These are phyloP conservation scores for Aplochiton taeniatus DNA, from an alignment of 2,797 vertebrate species.

Conservation along the genomic window DNA sequence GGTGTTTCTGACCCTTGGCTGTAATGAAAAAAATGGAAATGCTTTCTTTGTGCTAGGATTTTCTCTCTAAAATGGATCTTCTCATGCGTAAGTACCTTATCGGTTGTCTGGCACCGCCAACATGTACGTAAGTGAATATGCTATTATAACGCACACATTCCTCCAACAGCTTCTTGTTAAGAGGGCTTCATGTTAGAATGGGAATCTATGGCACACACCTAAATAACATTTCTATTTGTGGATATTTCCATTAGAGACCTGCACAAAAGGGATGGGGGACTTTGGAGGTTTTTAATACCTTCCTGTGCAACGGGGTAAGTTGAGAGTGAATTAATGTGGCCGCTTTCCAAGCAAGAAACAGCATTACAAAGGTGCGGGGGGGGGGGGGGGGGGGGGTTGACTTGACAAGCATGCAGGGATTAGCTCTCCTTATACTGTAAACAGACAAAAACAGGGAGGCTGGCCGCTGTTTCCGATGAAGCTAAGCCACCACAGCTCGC, in stretches of 20 bases:
- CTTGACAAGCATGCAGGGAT: conserved; percentile 58
- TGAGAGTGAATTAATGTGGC: conserved; percentile 61
- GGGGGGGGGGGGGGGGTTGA: too few species aligned
- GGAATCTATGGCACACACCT: conserved; percentile 42
- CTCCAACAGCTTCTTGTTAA: conserved; percentile 28
- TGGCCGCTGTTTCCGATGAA: conserved; percentile 37
- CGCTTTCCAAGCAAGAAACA: conserved; percentile 54
- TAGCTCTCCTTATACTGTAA: conserved; percentile 49
- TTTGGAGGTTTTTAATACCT: conserved; percentile 51
- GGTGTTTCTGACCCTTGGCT: conserved; percentile 31
- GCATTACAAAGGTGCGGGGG: conserved; percentile 46
- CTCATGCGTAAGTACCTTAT: conserved; percentile 46
- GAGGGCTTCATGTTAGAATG: conserved; percentile 25
- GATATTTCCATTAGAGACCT: conserved; percentile 41
- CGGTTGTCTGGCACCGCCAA: conserved; percentile 32
- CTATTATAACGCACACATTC: conserved; percentile 29
- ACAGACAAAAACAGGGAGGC: conserved; percentile 44
- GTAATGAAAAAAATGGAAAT: conserved; percentile 44
- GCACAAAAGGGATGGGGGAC: conserved; percentile 46
- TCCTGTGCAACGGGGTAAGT: conserved; percentile 50
- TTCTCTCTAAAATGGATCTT: conserved; percentile 33
- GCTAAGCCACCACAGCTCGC: conserved; percentile 45
- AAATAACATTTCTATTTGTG: conserved; percentile 55
- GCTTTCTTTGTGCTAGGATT: conserved; percentile 27
- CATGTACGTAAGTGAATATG: conserved; percentile 37